Base-by-base conservation (phyloP, 2,888 invertebrate species). In the Lochmaea crataegi region DNA sequence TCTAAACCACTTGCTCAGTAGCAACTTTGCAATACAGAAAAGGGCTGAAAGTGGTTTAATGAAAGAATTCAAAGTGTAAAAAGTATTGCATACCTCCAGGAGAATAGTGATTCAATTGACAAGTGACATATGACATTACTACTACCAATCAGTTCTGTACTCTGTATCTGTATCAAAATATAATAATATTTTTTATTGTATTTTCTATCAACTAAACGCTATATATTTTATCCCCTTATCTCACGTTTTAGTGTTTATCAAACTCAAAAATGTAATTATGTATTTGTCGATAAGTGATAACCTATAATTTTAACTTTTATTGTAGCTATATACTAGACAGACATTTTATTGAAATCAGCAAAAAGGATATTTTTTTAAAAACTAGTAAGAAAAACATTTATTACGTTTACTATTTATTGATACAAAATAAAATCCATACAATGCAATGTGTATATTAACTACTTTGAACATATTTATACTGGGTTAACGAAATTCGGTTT, bases 401-500 rank as follows among this genome's bases (percentile, higher is more conserved):
- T 14, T 58, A 58, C n/a, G 11, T 58, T 58, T 58, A 32, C 32
- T 12, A 26, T 58, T 58, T 58, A 58, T 32, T 58, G n/a, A 26
- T 32, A 32, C 6, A 53, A 53, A 53, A 18, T 53, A 53, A 53
- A 51, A 10, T 53, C 16, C 9, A 18, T 16, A 6, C 53, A 18
- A 10, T 53, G 18, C 53, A 53, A 16, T 53, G 7, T 53, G 4
- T 18, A 18, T 53, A 18, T 14, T 57, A 48, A 26, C 14, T 26
- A n/a, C n/a, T 9, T 32, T 32, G 42, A 32, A 61, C n/a, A 51
- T 26, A 22, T 45, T 64, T 70, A 70, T 45, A 32, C 71, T 42
- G 82, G 82, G 73, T 75, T 75, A 53, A 83, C 76, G 76, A 80
- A 77, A 67, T 78, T 82, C 2, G 63, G 63, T 64, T 80, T 80